These are phyloP conservation scores for Charina bottae DNA, from an alignment of 2,113 vertebrate species.

Conservation along the genomic window DNA sequence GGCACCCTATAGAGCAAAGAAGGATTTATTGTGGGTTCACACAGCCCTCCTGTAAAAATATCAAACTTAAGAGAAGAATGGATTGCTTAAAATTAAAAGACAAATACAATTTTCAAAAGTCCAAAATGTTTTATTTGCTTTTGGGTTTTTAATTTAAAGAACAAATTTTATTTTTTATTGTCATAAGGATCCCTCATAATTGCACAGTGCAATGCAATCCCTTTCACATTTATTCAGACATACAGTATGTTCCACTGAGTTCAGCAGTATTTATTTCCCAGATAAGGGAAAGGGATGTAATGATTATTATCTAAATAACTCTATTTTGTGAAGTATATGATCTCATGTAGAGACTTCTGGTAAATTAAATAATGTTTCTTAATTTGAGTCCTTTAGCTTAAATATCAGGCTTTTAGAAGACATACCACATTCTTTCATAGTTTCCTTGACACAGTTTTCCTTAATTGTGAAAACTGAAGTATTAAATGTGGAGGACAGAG, in stretches of 20 bases:
- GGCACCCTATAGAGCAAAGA: neutral
- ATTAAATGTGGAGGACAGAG: neutral
- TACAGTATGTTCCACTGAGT: neutral
- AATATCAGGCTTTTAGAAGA: neutral
- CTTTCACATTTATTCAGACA: neutral
- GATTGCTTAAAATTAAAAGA: neutral
- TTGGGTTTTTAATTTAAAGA: neutral
- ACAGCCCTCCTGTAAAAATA: neutral
- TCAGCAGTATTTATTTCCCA: neutral
- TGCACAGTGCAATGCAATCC: neutral
- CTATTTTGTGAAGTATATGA: neutral
- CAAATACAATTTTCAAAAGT: neutral
- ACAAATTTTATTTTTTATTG: neutral
- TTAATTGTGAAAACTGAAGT: constrained; percentile 16
- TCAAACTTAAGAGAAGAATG: neutral
- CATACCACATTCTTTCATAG: neutral
- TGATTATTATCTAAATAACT: neutral
- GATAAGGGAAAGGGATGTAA: neutral
- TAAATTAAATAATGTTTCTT: neutral
- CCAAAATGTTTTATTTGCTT: neutral
- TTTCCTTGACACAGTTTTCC: neutral
- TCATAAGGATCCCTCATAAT: neutral
- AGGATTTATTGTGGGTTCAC: neutral
- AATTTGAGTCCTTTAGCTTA: neutral
- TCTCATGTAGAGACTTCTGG: neutral